Conservation (phyloP, 2,888 invertebrate genomes). For the Ophion obscuratus region DNA sequence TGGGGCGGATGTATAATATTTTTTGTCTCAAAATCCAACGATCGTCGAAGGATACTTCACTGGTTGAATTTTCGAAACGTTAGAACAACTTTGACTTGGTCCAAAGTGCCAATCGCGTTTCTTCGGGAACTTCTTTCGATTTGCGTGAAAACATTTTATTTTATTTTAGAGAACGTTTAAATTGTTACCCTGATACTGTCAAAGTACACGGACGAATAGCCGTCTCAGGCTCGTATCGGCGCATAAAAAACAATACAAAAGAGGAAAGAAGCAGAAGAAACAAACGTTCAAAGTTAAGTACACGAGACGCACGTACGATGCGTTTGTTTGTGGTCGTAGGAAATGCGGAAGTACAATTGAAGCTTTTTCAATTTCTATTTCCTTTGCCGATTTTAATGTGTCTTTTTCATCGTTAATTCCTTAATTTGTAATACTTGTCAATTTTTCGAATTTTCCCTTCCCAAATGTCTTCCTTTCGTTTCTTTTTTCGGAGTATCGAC, state of each 20-base stretch:
- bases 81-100: constrained; percentile 63
- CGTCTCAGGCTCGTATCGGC: constrained; percentile 32
- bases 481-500: too few species aligned
- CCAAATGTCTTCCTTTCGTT: too few species aligned
- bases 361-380: background rate
- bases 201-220: constrained; percentile 39
- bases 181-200: constrained; percentile 76
- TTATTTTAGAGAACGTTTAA: constrained; percentile 66
- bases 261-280: too few species aligned
- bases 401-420: background rate
- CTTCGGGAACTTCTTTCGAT: constrained; percentile 27
- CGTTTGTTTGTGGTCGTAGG: background rate
- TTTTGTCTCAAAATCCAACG: constrained; percentile 23
- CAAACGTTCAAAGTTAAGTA: constrained; percentile 39
- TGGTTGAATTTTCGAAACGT: constrained; percentile 29
- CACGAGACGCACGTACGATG: constrained; percentile 6
- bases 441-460: too few species aligned
- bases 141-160: constrained; percentile 13
- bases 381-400: background rate
- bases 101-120: constrained; percentile 50
- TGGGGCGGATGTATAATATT: constrained; percentile 2
- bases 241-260: too few species aligned
- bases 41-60: background rate
- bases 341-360: background rate
- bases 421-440: too few species aligned